Base-by-base conservation (phyloP, 2,797 vertebrate species). In the Myotis myotis region DNA sequence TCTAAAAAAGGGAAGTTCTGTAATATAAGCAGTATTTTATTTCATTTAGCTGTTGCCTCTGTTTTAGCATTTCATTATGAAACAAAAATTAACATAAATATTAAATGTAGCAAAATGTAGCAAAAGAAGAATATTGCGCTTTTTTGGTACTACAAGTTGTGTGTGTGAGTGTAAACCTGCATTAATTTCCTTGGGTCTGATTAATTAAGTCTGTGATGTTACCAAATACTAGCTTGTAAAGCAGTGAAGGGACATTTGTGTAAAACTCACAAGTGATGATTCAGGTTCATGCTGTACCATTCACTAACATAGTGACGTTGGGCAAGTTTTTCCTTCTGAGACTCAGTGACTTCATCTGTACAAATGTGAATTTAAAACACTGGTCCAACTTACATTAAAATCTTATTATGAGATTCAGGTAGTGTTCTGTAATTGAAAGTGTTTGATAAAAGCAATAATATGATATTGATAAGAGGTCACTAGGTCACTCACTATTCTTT, bases 11-110 rank as follows among this genome's bases (percentile, higher is more conserved):
- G 44, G 8, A 66, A 92, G 36, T 51, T 79, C 30, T 84, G 23
- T 36, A 75, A 90, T 28, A 79, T 36, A 76, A 44, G 36, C 36
- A 51, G 3, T n/a, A 81, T 81, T 92, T 81, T 12, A 83, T 83
- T 91, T 95, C 10, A 66, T 76, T 85, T 83, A 70, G 13, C 23
- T 89, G 4, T 23, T 82, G 12, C 23, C 57, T 88, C 60, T 68
- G 38, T 47, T 30, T 51, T 44, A 89, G 6, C 17, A 70, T 80
- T 89, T 80, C 16, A 89, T 53, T 25, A 83, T 41, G 33, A 88
- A 94, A 53, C 38, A 83, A 82, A 71, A 83, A 78, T 30, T 66
- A 55, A 89, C 62, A n/a, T 57, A 60, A 9, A 53, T 53, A 94
- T 64, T 82, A 57, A 68, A 92, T 44, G 11, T 3, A 44, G 66